Evolutionary conservation across 2,888 invertebrate genomes (phyloP).

Genomic region (Chrysopilus asiliformis): DNA sequence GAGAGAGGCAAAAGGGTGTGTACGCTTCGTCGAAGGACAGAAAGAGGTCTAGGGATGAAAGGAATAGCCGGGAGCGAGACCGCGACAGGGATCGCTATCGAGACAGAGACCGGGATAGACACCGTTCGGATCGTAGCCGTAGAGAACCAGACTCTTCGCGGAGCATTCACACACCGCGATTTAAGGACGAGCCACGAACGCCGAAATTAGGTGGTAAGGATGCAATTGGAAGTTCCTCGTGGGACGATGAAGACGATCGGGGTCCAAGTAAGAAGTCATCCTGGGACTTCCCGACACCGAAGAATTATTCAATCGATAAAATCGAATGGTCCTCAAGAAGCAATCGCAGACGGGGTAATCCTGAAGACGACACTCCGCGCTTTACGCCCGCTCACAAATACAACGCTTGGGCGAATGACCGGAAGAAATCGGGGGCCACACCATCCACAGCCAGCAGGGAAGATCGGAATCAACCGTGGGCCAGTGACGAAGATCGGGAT

Average conservation of each 20-base stretch:
- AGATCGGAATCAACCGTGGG: slow-evolving; percentile 37
- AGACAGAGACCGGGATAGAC: slow-evolving; percentile 23
- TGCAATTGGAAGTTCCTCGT: slow-evolving; percentile 41
- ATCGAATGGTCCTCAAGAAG: slow-evolving; percentile 28
- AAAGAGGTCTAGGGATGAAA: slow-evolving; percentile 32
- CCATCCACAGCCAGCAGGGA: slow-evolving; percentile 38
- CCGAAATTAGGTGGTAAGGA: slow-evolving; percentile 53
- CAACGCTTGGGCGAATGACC: slow-evolving; percentile 62
- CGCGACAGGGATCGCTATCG: slow-evolving; percentile 26
- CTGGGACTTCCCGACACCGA: slow-evolving; percentile 90
- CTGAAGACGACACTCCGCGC: slow-evolving; percentile 56
- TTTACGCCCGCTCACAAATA: slow-evolving; percentile 75
- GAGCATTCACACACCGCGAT: slow-evolving; percentile 42
- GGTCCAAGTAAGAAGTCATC: slow-evolving; percentile 55
- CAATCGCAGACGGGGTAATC: slow-evolving; percentile 26
- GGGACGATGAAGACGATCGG: slow-evolving; percentile 50
- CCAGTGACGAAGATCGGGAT: slow-evolving; percentile 56
- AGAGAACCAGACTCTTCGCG: slow-evolving; percentile 25
- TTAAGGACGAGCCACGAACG: slow-evolving; percentile 76
- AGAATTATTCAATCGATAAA: slow-evolving; percentile 37
- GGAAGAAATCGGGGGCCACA: slow-evolving; percentile 51
- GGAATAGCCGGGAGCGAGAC: no score
- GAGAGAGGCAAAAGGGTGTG: slow-evolving; percentile 42
- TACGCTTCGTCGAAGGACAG: slow-evolving; percentile 53
- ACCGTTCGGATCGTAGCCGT: slow-evolving; percentile 18